Evolutionary conservation across 1,140 invertebrate species (phyloP).

Genomic region (Leptinotarsa defecta): DNA sequence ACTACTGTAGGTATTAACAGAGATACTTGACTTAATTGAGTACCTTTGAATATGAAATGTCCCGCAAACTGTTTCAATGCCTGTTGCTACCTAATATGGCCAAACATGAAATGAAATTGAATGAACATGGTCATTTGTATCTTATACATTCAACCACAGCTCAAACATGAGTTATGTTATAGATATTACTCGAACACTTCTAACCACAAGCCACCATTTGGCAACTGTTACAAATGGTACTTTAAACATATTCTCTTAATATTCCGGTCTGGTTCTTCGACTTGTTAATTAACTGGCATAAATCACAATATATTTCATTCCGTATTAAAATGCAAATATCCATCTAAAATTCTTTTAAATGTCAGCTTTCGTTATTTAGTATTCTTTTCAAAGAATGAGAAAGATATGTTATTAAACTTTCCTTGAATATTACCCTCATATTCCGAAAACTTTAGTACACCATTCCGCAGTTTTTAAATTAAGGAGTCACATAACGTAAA

Average conservation of each 20-base stretch:
- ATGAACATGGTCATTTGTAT: too few species aligned
- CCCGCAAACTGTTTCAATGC: too few species aligned
- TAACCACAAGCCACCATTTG: too few species aligned
- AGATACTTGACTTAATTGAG: too few species aligned
- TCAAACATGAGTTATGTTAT: too few species aligned
- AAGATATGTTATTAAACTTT: constrained; percentile 27
- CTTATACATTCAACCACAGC: too few species aligned
- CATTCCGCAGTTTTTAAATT: background rate
- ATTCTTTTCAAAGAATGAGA: constrained; percentile 17
- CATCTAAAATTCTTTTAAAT: constrained; percentile 24
- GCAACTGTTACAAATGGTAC: constrained; percentile 2
- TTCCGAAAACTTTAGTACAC: constrained; percentile 3
- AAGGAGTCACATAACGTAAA: background rate
- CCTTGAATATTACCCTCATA: background rate
- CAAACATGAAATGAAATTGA: too few species aligned
- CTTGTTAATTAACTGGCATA: constrained; percentile 30
- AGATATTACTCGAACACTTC: too few species aligned
- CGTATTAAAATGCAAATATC: constrained; percentile 33
- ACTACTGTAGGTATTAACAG: too few species aligned
- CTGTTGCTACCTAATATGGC: too few species aligned
- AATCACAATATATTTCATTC: constrained; percentile 30
- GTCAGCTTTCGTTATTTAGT: constrained; percentile 23
- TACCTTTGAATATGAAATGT: too few species aligned
- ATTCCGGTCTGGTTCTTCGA: constrained; percentile 8
- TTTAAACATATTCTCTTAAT: constrained; percentile 22